Evolutionary conservation across 2,888 invertebrate genomes (phyloP), one percentile per base, ranked within the genome.

Genomic region (Dasysyrphus albostriatus): DNA sequence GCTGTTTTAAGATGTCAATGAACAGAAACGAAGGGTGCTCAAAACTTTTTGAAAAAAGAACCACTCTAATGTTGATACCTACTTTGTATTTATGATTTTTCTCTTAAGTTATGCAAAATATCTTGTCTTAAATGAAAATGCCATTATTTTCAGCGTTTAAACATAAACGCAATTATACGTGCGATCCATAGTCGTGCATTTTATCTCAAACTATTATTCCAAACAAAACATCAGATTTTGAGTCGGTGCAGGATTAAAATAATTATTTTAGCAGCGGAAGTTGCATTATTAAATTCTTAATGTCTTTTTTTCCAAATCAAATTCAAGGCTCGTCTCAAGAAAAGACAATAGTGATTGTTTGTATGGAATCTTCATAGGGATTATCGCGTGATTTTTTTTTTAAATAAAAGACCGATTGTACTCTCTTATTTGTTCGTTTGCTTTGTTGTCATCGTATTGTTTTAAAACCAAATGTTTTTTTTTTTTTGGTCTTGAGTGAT

Each of bases 201-300:
- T 42, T 42, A 42, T 14, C 12, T 5, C 0, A 4, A n/a, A 3
- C 14, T 6, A 44, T 44, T 6, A 8, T 16, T 56, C 10, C 9
- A 34, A 56, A 16, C 16, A 32, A 56, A 16, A 10, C n/a, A 56
- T 56, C n/a, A 5, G n/a, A 37, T 16, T 16, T 5, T 16, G 16
- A 16, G 58, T 16, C 10, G 16, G 9, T 10, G 5, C 2, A 37
- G 0, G 16, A 58, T 37, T 10, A 6, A 9, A 58, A 58, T 10
- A 34, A 58, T 58, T 56, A 58, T 58, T 56, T 16, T 34, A 58
- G 16, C 34, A 58, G 16, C 37, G 58, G 58, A 58, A 58, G 56
- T 58, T 34, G 24, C 9, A 29, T 51, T 14, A 14, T 54, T 29
- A 32, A 32, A 7, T 32, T 14, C 29, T 24, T 54, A 5, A 5